These are phyloP conservation scores for Hystrix cristata DNA, from an alignment of 2,113 vertebrate species.

Conservation along the genomic window DNA sequence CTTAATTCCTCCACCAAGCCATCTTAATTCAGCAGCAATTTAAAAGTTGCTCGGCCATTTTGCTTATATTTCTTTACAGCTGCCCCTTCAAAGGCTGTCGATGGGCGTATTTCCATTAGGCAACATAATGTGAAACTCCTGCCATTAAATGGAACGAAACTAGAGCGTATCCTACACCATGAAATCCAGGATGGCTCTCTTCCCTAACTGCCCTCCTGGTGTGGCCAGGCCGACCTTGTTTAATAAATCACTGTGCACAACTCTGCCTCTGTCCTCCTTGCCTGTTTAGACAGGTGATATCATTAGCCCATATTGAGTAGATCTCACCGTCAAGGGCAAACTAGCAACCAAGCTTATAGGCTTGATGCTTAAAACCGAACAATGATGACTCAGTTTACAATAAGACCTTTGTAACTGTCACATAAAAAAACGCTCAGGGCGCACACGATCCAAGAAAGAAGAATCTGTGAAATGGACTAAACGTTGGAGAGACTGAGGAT, in stretches of 20 bases:
- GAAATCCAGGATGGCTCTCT: not conserved
- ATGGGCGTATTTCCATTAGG: not conserved
- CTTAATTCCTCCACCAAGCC: not conserved
- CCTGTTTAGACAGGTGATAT: not conserved
- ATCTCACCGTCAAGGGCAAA: not conserved
- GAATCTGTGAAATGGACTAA: not conserved
- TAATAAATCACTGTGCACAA: not conserved
- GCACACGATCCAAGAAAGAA: not conserved
- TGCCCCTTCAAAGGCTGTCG: not conserved
- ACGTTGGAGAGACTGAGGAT: not conserved
- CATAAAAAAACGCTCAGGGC: not conserved
- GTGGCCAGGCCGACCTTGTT: no score
- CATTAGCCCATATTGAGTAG: not conserved
- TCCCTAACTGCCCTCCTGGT: accelerated
- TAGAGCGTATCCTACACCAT: accelerated
- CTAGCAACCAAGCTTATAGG: not conserved
- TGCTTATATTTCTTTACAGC: not conserved
- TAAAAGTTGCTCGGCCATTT: not conserved
- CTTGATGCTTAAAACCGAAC: not conserved
- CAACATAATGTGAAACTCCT: not conserved
- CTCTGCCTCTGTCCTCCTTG: not conserved
- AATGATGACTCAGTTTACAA: not conserved
- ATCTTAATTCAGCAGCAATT: not conserved
- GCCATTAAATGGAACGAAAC: not conserved
- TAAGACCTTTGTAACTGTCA: not conserved